Base-by-base conservation (phyloP, 2,888 invertebrate species). In the Temnothorax rugatulus region DNA sequence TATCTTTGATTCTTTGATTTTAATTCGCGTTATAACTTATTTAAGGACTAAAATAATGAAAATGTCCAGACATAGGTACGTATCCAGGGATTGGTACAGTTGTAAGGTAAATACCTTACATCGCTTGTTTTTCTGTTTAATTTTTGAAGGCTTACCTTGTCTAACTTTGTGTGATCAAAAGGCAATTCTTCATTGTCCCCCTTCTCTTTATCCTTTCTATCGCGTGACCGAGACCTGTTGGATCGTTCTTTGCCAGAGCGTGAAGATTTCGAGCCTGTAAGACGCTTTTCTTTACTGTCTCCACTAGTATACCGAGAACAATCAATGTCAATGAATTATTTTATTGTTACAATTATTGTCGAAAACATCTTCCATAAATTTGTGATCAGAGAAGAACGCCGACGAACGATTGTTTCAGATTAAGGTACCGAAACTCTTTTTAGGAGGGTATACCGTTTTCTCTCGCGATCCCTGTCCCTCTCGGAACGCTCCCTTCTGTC, bases 161-260 rank as follows among this genome's bases (percentile, higher is more conserved):
- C 97, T 86, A 97, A 96, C 93, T 97, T 96, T 8, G 97, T 96
- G 38, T 97, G 97, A 92, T 97, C 97, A 95, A 97, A 97, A 44
- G 97, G 96, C 86, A 96, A 95, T 69, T 96, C 96, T 44, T 94
- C 93, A 83, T 91, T 93, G 69, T 95, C 95, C 81, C 96, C 95
- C 86, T 96, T 96, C 63, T 95, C 95, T 93, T 97, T 97, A 41
- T 95, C 93, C 88, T 95, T 95, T 87, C 96, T 96, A 44, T 96
- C 96, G 74, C 96, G 95, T 8, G 96, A 96, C 88, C 96, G 95
- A 0, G 96, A 96, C 86, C 96, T 95, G 76, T 95, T 95, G 47
- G 95, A 93, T 61, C 94, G 91, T 63, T 95, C 95, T 91, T 94
- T 95, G 79, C 92, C 93, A 29, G 93, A 94, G 66, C 96, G 95